Base-by-base conservation (phyloP, 2,888 invertebrate species). In the Tinea trinotella region DNA sequence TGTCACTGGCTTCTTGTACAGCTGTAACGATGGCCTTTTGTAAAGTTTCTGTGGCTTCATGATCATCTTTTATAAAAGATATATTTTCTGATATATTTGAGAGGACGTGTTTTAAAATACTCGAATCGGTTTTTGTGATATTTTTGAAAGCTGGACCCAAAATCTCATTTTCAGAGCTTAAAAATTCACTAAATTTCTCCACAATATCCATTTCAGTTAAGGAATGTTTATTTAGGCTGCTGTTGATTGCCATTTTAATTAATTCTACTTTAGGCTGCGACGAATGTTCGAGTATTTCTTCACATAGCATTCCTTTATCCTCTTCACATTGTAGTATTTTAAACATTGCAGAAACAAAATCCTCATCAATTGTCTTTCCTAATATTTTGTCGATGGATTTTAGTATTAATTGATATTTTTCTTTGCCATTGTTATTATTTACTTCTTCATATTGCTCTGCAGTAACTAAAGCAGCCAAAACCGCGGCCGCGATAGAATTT, bases 11-110 rank as follows among this genome's bases (percentile, higher is more conserved):
- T 64, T 90, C 89, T 65, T 90, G 88, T 0, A 92, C 88, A 0
- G 91, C 90, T 46, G 88, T 76, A 0, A 91, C 89, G 10, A 93
- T 91, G 2, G 91, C 90, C 63, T 89, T 89, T 66, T 91, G 90
- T 15, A 93, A 76, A 1, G 88, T 87, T 64, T 91, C 90, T 0
- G 88, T 85, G 0, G 91, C 91, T 63, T 90, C 89, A 55, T 88
- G 86, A 59, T 92, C 92, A 2, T 89, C 89, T 63, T 84, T 87
- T 0, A 90, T 82, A 18, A 84, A 82, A 0, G 87, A 87, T 6
- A 89, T 87, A n/a, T 89, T 88, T 49, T 88, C 81, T 10, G 90
- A 89, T 36, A 92, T 88, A 57, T 89, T 88, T 19, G 87, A 81
- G 7, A 91, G 72, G 5, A 92, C 88, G 50, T 87, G 83, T 5